Evolutionary conservation across 2,888 invertebrate genomes (phyloP).

Genomic region (Xanthia icteritia): DNA sequence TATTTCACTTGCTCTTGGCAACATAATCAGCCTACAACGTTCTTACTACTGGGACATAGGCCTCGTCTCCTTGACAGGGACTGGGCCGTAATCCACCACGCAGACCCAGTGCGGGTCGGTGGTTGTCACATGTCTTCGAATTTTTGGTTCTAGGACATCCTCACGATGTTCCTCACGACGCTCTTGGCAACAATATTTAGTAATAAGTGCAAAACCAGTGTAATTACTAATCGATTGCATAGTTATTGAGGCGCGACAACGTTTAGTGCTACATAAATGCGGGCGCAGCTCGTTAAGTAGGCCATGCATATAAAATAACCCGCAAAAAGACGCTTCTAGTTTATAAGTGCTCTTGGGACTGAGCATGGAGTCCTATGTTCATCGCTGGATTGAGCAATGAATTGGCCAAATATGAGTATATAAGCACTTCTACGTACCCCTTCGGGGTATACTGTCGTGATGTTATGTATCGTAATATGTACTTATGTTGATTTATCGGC

Average conservation of each 20-base stretch:
- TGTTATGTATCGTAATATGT: neutral
- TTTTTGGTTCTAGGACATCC: too few species aligned
- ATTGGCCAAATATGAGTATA: neutral
- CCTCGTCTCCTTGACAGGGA: too few species aligned
- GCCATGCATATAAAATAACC: neutral
- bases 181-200: conserved; percentile 10
- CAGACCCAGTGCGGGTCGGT: too few species aligned
- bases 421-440: neutral
- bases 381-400: neutral
- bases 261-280: conserved; percentile 15
- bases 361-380: neutral
- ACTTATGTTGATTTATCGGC: neutral
- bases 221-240: conserved; percentile 19
- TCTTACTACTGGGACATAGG: too few species aligned
- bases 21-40: neutral
- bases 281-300: neutral
- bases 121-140: too few species aligned
- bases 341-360: neutral
- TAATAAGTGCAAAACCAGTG: conserved; percentile 11
- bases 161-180: too few species aligned
- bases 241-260: conserved; percentile 28
- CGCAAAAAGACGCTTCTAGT: neutral
- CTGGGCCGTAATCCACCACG: too few species aligned
- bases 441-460: too few species aligned
- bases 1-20: conserved; percentile 1